Percentiles rank a stretch among this genome's conserved stretches.
phyloP scores from a whole-genome alignment of 1,140 invertebrate genomes.

The Aphelinus certus region DNA sequence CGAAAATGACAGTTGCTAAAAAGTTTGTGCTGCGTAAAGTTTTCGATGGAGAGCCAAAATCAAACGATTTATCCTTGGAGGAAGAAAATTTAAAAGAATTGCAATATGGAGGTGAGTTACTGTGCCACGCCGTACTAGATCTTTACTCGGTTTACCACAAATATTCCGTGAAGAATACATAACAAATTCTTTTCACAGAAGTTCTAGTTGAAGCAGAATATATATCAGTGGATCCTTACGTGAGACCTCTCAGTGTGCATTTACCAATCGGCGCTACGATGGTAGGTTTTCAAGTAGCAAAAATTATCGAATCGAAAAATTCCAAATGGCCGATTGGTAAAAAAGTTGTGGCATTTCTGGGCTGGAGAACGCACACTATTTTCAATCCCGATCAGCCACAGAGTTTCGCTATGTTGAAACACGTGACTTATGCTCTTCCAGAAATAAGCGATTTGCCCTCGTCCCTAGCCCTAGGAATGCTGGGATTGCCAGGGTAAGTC shows the following conservation, averaged over 20 bases:
- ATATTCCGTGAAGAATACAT: not conserved
- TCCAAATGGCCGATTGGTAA: conserved; percentile 68
- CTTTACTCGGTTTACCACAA: too few species aligned
- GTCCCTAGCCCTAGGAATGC: conserved; percentile 69
- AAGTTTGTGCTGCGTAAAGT: conserved; percentile 71
- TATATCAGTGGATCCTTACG: conserved; percentile 76
- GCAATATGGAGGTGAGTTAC: conserved; percentile 70
- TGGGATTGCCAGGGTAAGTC: conserved; percentile 72
- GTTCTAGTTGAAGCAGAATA: conserved; percentile 72
- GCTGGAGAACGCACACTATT: conserved; percentile 68
- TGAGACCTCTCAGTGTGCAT: conserved; percentile 68
- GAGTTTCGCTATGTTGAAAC: conserved; percentile 4
- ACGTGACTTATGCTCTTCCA: conserved; percentile 61
- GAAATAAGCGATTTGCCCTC: conserved; percentile 67
- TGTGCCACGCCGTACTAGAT: too few species aligned
- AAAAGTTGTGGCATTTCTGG: conserved; percentile 68
- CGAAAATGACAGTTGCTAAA: conserved; percentile 66
- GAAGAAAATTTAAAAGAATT: conserved; percentile 72
- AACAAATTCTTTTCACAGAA: conserved; percentile 58
- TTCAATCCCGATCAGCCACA: conserved; percentile 42
- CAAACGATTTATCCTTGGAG: conserved; percentile 70
- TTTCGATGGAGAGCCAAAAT: conserved; percentile 73
- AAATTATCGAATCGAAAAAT: conserved; percentile 71
- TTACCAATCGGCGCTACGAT: conserved; percentile 67
- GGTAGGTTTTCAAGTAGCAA: conserved; percentile 71